Conservation (phyloP, 2,888 invertebrate species). For the Pristionchus maxplancki region DNA sequence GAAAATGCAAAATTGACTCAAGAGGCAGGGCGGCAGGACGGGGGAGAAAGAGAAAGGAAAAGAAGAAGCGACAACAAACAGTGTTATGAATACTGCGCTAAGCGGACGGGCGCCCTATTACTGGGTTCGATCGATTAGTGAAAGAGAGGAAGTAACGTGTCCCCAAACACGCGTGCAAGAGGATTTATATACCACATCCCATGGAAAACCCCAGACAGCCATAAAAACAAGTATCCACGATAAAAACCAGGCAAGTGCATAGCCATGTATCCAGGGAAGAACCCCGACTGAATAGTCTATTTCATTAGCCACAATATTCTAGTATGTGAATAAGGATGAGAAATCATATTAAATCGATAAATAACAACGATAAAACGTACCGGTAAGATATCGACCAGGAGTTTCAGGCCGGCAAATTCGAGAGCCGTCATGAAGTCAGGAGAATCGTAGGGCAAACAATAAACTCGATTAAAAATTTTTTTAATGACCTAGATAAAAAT, state of each 20-base stretch:
- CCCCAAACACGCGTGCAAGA: slow-evolving; percentile 7
- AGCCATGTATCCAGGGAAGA: neutral
- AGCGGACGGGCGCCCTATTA: slow-evolving; percentile 15
- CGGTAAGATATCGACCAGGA: neutral
- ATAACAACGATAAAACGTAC: neutral
- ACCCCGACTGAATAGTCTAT: no score
- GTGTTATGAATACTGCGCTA: slow-evolving; percentile 33
- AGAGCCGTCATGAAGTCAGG: no score
- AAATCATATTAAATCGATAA: neutral
- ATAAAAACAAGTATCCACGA: neutral
- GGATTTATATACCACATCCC: neutral
- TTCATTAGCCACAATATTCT: no score
- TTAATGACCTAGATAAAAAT: no score
- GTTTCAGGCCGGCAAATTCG: no score
- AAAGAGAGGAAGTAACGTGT: slow-evolving; percentile 16
- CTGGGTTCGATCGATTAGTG: slow-evolving; percentile 40
- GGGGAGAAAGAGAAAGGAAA: slow-evolving; percentile 11
- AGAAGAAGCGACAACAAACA: slow-evolving; percentile 13
- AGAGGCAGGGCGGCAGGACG: neutral
- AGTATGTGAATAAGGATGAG: neutral
- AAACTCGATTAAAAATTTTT: no score
- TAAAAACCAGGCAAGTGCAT: neutral
- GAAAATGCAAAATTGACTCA: neutral
- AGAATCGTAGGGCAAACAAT: no score
- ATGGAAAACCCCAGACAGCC: neutral